These are phyloP conservation scores for Falco rusticolus DNA, from an alignment of 2,797 vertebrate genomes.

Conservation along the genomic window DNA sequence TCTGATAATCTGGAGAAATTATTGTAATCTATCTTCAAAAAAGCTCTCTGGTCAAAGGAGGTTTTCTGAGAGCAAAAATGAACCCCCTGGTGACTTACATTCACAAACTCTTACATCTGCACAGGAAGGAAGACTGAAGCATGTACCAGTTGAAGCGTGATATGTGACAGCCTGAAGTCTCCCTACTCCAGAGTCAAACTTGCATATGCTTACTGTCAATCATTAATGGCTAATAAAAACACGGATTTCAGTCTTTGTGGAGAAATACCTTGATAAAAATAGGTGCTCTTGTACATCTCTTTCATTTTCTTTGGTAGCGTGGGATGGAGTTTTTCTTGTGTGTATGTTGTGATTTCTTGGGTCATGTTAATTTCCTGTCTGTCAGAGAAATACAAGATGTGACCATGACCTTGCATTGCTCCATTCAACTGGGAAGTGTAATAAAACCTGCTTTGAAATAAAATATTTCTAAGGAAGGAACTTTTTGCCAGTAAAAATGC, in stretches of 20 bases:
- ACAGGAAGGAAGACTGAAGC: constrained; percentile 1
- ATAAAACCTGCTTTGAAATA: constrained; percentile 48
- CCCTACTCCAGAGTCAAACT: background rate
- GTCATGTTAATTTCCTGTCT: constrained; percentile 46
- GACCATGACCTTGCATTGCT: background rate
- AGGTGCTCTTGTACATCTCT: background rate
- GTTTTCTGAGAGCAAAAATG: background rate
- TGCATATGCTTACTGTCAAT: background rate
- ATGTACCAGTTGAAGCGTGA: background rate
- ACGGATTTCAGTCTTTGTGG: background rate
- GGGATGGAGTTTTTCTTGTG: background rate
- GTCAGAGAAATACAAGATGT: constrained; percentile 21
- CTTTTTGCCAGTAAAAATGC: constrained; percentile 40
- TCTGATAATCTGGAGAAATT: background rate
- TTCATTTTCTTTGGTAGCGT: background rate
- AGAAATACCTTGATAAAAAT: background rate
- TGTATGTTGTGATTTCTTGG: constrained; percentile 21
- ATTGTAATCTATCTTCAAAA: background rate
- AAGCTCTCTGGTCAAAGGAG: background rate
- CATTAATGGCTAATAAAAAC: background rate
- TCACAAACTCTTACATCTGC: background rate
- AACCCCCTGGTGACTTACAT: background rate
- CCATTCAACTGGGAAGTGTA: constrained; percentile 23
- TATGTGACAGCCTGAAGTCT: background rate
- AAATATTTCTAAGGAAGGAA: constrained; percentile 35